These are phyloP conservation scores for Pelusios castaneus DNA, from an alignment of 2,113 vertebrate species.

Conservation along the genomic window DNA sequence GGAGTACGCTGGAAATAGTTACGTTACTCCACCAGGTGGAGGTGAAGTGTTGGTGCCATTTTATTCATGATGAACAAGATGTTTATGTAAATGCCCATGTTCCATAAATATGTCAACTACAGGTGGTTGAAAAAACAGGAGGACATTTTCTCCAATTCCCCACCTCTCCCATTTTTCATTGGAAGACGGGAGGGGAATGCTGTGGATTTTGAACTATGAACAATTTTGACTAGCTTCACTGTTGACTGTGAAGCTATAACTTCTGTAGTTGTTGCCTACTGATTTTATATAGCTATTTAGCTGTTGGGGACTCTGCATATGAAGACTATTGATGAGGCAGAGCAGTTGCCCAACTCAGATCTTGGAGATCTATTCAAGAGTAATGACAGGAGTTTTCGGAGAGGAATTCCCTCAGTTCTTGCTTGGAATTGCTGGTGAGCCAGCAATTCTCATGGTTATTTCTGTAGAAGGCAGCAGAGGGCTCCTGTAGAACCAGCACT, in stretches of 20 bases:
- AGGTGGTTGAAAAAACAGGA: neutral
- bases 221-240: neutral
- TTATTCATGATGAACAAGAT: neutral
- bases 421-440: neutral
- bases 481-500: neutral
- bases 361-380: neutral
- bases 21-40: neutral
- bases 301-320: neutral
- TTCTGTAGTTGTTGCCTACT: neutral
- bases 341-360: accelerated
- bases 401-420: neutral
- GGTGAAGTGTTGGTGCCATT: neutral
- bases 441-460: neutral
- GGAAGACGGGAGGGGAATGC: neutral
- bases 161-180: neutral
- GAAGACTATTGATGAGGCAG: neutral
- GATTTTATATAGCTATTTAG: neutral
- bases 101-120: neutral
- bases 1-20: neutral
- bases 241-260: neutral
- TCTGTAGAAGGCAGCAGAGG: neutral
- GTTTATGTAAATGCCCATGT: neutral
- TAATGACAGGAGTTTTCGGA: accelerated
- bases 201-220: neutral
- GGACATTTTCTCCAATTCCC: neutral